phyloP scores from a whole-genome alignment of 1,140 invertebrate genomes.

The Drosophila kikkawai region DNA sequence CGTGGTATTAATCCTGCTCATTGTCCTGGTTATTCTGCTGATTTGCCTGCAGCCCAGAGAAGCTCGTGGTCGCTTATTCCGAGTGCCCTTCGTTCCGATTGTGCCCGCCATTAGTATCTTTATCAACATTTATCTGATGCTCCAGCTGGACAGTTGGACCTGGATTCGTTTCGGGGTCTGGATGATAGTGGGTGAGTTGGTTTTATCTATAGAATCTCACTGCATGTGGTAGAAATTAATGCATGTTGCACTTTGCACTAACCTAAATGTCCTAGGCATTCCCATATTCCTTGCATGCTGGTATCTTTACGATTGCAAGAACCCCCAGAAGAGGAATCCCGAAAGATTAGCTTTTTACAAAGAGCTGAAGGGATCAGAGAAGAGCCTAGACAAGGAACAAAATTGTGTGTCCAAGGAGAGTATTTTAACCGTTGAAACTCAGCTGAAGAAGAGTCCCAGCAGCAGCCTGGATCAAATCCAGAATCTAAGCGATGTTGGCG shows the following conservation, averaged over 20 bases:
- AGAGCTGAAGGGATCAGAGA: constrained; percentile 33
- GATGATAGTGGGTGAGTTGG: constrained; percentile 87
- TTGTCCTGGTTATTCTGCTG: constrained; percentile 55
- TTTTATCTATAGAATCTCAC: not conserved
- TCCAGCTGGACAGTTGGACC: constrained; percentile 88
- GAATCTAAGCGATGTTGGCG: constrained; percentile 67
- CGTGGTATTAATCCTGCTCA: constrained; percentile 55
- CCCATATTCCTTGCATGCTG: constrained; percentile 80
- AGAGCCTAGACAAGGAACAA: not conserved
- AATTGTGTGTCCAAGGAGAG: constrained; percentile 56
- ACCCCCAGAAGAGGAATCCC: constrained; percentile 65
- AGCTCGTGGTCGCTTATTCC: constrained; percentile 62
- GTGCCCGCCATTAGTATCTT: constrained; percentile 89
- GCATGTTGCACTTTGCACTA: constrained; percentile 54
- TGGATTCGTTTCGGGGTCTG: constrained; percentile 91
- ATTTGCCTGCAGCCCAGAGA: constrained; percentile 76
- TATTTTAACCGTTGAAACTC: constrained; percentile 48
- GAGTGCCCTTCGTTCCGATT: constrained; percentile 90
- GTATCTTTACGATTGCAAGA: constrained; percentile 75
- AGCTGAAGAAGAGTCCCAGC: constrained; percentile 41
- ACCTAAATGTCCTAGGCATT: constrained; percentile 64
- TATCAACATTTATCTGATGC: constrained; percentile 91
- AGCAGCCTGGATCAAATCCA: constrained; percentile 74
- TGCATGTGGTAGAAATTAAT: constrained; percentile 67
- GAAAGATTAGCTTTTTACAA: constrained; percentile 58